phyloP scores from a whole-genome alignment of 2,797 vertebrate genomes.

The Sebastes diploproa region DNA sequence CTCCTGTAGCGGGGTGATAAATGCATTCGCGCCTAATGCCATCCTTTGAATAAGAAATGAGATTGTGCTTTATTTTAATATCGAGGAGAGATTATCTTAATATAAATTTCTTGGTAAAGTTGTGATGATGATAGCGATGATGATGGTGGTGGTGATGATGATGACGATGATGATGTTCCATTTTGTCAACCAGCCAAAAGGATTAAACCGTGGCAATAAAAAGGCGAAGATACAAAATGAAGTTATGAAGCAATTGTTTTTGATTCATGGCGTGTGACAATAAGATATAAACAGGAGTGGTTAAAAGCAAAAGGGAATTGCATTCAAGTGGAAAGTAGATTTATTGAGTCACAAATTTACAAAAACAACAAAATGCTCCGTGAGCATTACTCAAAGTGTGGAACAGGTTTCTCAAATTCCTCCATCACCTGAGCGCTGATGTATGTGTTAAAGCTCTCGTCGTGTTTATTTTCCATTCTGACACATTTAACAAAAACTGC shows the following conservation, averaged over 20 bases:
- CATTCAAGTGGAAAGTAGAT: constrained; percentile 32
- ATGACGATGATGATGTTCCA: constrained; percentile 42
- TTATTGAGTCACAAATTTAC: constrained; percentile 34
- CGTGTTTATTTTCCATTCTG: constrained; percentile 54
- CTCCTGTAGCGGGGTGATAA: constrained; percentile 93
- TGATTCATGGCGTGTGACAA: constrained; percentile 47
- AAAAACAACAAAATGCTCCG: constrained; percentile 16
- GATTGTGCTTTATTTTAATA: constrained; percentile 76
- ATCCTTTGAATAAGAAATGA: constrained; percentile 96
- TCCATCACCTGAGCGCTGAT: not conserved
- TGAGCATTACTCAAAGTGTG: constrained; percentile 28
- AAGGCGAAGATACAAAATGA: constrained; percentile 44
- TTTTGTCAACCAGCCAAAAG: constrained; percentile 55
- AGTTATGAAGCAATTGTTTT: constrained; percentile 57
- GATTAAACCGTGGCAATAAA: constrained; percentile 53
- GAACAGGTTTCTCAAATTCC: constrained; percentile 20
- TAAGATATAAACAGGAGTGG: constrained; percentile 44
- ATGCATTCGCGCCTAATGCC: constrained; percentile 89
- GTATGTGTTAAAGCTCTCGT: constrained; percentile 12
- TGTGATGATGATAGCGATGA: constrained; percentile 40
- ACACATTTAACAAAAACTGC: constrained; percentile 24
- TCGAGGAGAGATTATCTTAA: constrained; percentile 51
- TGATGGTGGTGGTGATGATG: constrained; percentile 1
- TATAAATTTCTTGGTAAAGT: constrained; percentile 66
- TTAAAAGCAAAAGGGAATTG: constrained; percentile 24